These are phyloP conservation scores for Drosophila neonasuta DNA, from an alignment of 2,888 invertebrate genomes.

Conservation along the genomic window DNA sequence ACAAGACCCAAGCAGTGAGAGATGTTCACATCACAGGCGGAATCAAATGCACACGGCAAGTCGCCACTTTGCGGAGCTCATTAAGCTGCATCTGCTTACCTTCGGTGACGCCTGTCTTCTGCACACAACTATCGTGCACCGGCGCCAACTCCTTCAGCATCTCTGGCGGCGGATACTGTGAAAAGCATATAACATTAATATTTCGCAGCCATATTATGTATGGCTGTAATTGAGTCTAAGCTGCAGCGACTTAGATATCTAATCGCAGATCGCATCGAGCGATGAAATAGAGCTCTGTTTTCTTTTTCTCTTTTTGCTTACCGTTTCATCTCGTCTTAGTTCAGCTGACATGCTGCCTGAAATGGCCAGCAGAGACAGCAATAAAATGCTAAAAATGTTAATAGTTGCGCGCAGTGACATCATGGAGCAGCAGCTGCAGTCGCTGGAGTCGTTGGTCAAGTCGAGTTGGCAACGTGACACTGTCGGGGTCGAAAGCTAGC, in stretches of 20 bases:
- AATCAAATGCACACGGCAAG: slow-evolving; percentile 16
- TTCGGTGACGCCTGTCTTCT: slow-evolving; percentile 76
- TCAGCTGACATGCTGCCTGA: slow-evolving; percentile 47
- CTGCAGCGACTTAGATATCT: not conserved
- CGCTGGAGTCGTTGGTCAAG: slow-evolving; percentile 24
- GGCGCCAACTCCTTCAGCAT: slow-evolving; percentile 64
- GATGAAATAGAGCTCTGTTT: slow-evolving; percentile 10
- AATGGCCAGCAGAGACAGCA: slow-evolving; percentile 43
- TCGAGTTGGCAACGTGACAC: slow-evolving; percentile 57
- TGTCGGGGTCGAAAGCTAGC: slow-evolving; percentile 31
- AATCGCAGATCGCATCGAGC: slow-evolving; percentile 8
- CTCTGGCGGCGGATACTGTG: slow-evolving; percentile 76
- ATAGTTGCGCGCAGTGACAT: slow-evolving; percentile 62
- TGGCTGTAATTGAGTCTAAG: not conserved
- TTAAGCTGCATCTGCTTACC: slow-evolving; percentile 55
- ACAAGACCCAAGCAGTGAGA: slow-evolving; percentile 33
- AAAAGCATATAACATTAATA: not conserved
- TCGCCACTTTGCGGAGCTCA: slow-evolving; percentile 7
- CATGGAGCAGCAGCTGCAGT: slow-evolving; percentile 24
- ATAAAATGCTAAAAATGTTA: slow-evolving; percentile 47
- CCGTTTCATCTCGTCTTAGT: slow-evolving; percentile 75
- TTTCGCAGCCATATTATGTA: not conserved
- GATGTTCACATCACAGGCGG: slow-evolving; percentile 35
- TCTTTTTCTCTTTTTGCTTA: slow-evolving; percentile 39
- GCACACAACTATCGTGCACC: slow-evolving; percentile 70